A percentile compares a stretch with the other conserved stretches of the same genome.
phyloP scores from a whole-genome alignment of 2,113 vertebrate genomes.

The Phylloscopus whistleri region DNA sequence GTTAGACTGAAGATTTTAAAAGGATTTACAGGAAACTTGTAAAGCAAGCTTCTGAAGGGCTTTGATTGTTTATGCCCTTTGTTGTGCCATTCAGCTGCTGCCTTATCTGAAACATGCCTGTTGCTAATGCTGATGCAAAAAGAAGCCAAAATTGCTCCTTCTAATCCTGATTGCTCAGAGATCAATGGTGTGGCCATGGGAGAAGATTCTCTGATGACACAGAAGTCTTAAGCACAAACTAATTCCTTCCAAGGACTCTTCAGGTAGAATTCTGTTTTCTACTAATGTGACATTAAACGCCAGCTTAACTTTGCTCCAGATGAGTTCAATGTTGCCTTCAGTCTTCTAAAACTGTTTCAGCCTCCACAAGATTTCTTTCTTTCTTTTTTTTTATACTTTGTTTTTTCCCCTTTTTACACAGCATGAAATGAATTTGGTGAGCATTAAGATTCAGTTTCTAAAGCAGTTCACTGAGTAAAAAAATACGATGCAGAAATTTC shows the following conservation, averaged over 20 bases:
- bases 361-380: neutral
- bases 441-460: slow-evolving; percentile 24
- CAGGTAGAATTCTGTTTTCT: neutral
- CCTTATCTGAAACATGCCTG: neutral
- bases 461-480: neutral
- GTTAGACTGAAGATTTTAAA: neutral
- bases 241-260: neutral
- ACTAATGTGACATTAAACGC: neutral
- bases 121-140: neutral
- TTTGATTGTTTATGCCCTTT: slow-evolving; percentile 42
- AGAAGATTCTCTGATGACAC: neutral
- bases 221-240: neutral
- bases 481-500: slow-evolving; percentile 17
- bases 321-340: neutral
- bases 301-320: neutral
- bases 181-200: neutral
- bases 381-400: neutral
- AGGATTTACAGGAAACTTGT: neutral
- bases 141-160: neutral
- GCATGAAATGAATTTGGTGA: neutral
- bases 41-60: neutral
- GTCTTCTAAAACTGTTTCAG: neutral
- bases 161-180: neutral
- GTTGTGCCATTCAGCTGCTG: neutral
- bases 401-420: neutral